These are phyloP conservation scores for Holcopasites calliopsidis DNA, from an alignment of 1,140 invertebrate genomes.

Conservation along the genomic window DNA sequence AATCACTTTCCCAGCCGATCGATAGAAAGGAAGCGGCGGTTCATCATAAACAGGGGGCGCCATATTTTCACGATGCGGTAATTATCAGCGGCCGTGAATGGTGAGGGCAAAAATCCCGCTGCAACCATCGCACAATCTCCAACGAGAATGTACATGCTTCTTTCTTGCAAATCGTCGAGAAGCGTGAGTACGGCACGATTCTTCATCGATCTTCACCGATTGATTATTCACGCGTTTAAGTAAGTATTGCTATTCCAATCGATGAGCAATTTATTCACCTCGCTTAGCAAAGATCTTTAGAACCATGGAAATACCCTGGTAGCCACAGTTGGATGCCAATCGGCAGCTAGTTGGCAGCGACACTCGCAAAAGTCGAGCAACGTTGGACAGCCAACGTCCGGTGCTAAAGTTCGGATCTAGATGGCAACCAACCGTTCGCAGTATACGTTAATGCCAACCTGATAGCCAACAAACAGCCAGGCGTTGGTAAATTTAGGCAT, in stretches of 20 bases:
- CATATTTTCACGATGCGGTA: slow-evolving; percentile 24
- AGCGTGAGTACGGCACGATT: background rate
- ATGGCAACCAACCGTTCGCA: too few species aligned
- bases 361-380: too few species aligned
- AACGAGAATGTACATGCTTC: background rate
- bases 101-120: background rate
- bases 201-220: background rate
- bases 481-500: too few species aligned
- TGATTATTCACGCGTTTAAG: background rate
- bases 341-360: too few species aligned
- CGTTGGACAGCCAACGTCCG: too few species aligned
- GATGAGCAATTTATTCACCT: background rate
- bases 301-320: too few species aligned
- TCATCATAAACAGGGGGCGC: slow-evolving; percentile 26
- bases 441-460: too few species aligned
- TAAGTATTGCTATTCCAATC: slow-evolving; percentile 1
- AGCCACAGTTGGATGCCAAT: too few species aligned
- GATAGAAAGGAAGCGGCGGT: slow-evolving; percentile 20
- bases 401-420: too few species aligned
- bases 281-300: too few species aligned
- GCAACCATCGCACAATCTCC: background rate
- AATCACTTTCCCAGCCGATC: slow-evolving; percentile 36
- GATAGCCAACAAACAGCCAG: too few species aligned
- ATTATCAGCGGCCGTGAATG: slow-evolving; percentile 11
- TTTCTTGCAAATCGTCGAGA: background rate